These are phyloP conservation scores for Rhadinocentrus ornatus DNA, from an alignment of 2,797 vertebrate genomes.

Conservation along the genomic window DNA sequence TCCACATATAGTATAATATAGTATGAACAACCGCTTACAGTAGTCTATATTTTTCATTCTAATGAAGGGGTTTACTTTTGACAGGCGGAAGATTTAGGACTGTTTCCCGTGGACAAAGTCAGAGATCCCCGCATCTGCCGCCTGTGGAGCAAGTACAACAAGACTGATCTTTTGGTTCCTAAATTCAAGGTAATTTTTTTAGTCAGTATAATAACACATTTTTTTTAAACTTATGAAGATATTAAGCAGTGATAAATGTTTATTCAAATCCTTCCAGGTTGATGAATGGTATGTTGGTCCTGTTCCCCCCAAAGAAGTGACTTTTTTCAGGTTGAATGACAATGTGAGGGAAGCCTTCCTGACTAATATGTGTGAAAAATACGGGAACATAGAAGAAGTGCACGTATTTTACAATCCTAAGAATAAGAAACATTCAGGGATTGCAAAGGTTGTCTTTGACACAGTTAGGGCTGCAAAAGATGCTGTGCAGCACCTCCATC, in stretches of 20 bases:
- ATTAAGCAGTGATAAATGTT: not conserved
- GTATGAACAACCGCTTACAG: not conserved
- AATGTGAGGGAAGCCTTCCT: conserved; percentile 93
- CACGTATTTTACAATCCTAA: conserved; percentile 95
- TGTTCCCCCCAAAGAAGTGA: conserved; percentile 95
- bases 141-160: conserved; percentile 91
- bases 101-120: conserved; percentile 89
- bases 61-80: conserved; percentile 21
- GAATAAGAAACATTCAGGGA: conserved; percentile 95
- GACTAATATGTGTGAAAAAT: conserved; percentile 93
- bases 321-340: conserved; percentile 95
- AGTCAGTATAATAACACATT: not conserved
- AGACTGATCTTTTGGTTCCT: conserved; percentile 87
- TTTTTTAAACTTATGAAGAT: not conserved
- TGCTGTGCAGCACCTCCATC: conserved; percentile 90
- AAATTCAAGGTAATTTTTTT: conserved; percentile 87
- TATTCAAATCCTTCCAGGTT: conserved; percentile 79
- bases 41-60: not conserved
- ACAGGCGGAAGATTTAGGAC: conserved; percentile 88
- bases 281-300: conserved; percentile 95
- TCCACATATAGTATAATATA: not conserved
- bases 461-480: conserved; percentile 90
- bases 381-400: conserved; percentile 91
- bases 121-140: conserved; percentile 92
- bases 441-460: conserved; percentile 95